phyloP scores from a whole-genome alignment of 2,888 invertebrate genomes.

The Heteromurus nitidus region DNA sequence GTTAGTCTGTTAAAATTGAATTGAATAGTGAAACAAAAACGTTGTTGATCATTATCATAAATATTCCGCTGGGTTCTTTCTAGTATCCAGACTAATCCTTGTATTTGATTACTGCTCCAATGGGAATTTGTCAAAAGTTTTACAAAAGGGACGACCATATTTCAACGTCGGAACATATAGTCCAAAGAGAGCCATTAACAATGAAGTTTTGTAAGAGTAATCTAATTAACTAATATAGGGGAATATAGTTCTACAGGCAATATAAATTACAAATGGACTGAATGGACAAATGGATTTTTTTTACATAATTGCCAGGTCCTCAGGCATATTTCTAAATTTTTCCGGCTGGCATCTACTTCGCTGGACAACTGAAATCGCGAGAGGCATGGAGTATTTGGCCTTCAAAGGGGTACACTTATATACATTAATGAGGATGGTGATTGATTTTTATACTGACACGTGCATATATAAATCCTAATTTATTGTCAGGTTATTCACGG shows the following conservation, averaged over 20 bases:
- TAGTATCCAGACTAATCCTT: constrained; percentile 27
- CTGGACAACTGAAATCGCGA: constrained; percentile 63
- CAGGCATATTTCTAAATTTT: constrained; percentile 45
- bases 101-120: constrained; percentile 61
- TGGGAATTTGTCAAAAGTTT: constrained; percentile 51
- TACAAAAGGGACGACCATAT: constrained; percentile 48
- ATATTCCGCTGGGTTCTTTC: neutral
- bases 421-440: too few species aligned
- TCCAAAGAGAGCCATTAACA: constrained; percentile 41
- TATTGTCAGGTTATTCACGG: constrained; percentile 39
- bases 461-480: neutral
- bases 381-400: constrained; percentile 63
- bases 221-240: neutral
- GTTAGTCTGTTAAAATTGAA: neutral
- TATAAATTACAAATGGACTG: neutral
- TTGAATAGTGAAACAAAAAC: neutral
- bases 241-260: neutral
- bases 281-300: too few species aligned
- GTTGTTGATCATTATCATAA: neutral
- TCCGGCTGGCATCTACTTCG: constrained; percentile 49
- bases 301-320: constrained; percentile 28
- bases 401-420: constrained; percentile 42
- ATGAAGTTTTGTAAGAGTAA: constrained; percentile 39
- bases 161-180: constrained; percentile 35
- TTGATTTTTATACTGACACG: neutral